A percentile compares a stretch with the other conserved stretches of the same genome.
phyloP scores from a whole-genome alignment of 2,797 vertebrate genomes.

The Triplophysa yarkandensis region DNA sequence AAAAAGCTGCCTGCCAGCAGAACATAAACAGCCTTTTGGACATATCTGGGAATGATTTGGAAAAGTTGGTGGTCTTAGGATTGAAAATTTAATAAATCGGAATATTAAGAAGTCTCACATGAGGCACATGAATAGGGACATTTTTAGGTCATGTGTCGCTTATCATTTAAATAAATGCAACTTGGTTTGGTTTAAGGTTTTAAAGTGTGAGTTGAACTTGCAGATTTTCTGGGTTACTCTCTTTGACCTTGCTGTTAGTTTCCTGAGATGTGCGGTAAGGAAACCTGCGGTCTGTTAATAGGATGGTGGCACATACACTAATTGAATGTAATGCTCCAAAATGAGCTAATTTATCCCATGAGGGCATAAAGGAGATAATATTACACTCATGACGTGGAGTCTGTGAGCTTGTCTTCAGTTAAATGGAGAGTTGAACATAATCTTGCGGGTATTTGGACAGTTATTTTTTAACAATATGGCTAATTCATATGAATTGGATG shows the following conservation, averaged over 20 bases:
- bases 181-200: neutral
- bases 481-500: too few relatives aligned
- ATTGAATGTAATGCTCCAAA: slow-evolving; percentile 47
- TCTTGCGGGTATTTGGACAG: too few relatives aligned
- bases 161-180: neutral
- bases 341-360: slow-evolving; percentile 32
- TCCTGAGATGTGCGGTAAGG: slow-evolving; percentile 22
- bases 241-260: slow-evolving; percentile 39
- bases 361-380: slow-evolving; percentile 22
- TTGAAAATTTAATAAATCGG: too few relatives aligned
- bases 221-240: neutral
- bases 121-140: too few relatives aligned
- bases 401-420: slow-evolving; percentile 3
- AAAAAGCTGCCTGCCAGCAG: slow-evolving; percentile 16
- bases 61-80: neutral
- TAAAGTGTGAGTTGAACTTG: neutral
- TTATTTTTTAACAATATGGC: too few relatives aligned
- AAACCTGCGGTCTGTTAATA: slow-evolving; percentile 20
- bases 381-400: neutral
- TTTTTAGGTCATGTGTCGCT: too few relatives aligned
- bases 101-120: neutral
- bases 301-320: slow-evolving; percentile 38
- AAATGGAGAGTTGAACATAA: neutral
- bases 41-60: neutral
- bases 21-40: neutral